phyloP scores from a whole-genome alignment of 64 coral and sea anemone genomes.

The Catalaphyllia jardinei region DNA sequence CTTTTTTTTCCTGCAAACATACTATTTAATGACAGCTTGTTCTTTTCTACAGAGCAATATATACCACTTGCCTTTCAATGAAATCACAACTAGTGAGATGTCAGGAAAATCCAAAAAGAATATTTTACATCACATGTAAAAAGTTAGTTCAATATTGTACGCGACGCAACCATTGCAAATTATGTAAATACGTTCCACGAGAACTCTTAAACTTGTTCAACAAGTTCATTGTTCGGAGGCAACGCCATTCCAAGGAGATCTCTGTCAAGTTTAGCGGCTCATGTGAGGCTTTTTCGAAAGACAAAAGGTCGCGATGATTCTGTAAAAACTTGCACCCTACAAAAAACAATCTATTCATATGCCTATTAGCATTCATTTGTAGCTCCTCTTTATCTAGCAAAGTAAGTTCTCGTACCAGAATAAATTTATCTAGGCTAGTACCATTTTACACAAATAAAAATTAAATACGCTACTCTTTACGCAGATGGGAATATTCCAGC shows the following conservation, averaged over 20 bases:
- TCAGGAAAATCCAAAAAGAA: not conserved
- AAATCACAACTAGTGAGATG: not conserved
- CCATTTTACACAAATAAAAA: too few relatives aligned
- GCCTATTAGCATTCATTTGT: too few relatives aligned
- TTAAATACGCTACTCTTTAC: too few relatives aligned
- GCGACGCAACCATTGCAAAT: not conserved
- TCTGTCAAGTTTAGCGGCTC: not conserved
- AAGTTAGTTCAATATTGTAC: constrained; percentile 27
- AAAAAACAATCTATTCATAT: too few relatives aligned
- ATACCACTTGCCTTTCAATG: not conserved
- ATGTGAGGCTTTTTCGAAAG: too few relatives aligned
- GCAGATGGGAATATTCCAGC: not conserved
- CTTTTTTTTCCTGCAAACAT: constrained; percentile 1
- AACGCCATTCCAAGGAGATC: not conserved
- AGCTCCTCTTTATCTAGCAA: too few relatives aligned
- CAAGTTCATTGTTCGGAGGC: not conserved
- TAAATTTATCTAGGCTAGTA: too few relatives aligned
- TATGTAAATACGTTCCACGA: not conserved
- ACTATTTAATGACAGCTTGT: constrained; percentile 16
- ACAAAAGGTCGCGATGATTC: too few relatives aligned
- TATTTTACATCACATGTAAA: not conserved
- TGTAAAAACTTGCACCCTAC: too few relatives aligned
- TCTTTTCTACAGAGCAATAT: not conserved
- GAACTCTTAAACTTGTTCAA: not conserved
- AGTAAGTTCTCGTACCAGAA: too few relatives aligned